A percentile compares a stretch with the other conserved stretches of the same genome.
Conservation (phyloP, 1,140 invertebrate species). For the Conopomorpha cramerella region DNA sequence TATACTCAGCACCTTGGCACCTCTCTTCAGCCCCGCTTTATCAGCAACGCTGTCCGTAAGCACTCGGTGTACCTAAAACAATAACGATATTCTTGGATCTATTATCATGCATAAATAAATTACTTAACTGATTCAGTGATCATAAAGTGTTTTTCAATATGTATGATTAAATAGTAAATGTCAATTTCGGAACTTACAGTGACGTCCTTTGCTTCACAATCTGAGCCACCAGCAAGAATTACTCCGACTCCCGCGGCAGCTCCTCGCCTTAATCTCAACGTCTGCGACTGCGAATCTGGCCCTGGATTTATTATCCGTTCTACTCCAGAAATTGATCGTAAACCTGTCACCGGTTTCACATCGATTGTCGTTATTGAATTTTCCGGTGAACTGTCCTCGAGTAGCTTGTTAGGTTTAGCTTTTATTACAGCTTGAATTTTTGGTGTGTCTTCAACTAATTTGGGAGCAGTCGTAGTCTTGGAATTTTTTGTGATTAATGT, state of each 20-base stretch:
- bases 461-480: background rate
- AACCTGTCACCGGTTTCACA: background rate
- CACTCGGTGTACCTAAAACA: constrained; percentile 86
- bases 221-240: constrained; percentile 83
- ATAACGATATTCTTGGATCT: too few relatives aligned
- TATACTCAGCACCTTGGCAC: constrained; percentile 86
- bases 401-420: background rate
- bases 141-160: too few relatives aligned
- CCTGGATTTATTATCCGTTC: constrained; percentile 3
- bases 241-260: constrained; percentile 81
- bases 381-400: background rate
- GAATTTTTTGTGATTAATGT: constrained; percentile 5
- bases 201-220: constrained; percentile 90
- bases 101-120: too few relatives aligned
- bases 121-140: too few relatives aligned
- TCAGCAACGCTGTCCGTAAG: constrained; percentile 83
- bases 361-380: too few relatives aligned
- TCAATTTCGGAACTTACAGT: constrained; percentile 65
- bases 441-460: constrained; percentile 5
- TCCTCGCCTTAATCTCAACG: constrained; percentile 36
- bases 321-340: background rate
- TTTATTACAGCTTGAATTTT: background rate
- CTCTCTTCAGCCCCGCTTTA: constrained; percentile 84
- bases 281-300: constrained; percentile 14
- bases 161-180: background rate